Evolutionary conservation across 2,888 invertebrate genomes (phyloP).

Genomic region (Ochropacha duplaris): DNA sequence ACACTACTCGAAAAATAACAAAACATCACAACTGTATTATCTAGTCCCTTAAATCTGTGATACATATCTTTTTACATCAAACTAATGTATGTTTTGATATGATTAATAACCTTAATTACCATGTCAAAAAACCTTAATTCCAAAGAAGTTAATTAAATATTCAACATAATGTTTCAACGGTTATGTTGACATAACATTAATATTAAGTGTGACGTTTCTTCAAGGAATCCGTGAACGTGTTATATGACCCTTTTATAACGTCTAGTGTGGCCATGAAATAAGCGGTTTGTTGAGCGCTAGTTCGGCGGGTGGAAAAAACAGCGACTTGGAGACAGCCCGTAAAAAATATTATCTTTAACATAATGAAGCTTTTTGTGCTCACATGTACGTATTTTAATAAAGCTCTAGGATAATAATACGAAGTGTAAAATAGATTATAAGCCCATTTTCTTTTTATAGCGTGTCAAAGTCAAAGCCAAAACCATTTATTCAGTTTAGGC

Average conservation of each 20-base stretch:
- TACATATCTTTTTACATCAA: not conserved
- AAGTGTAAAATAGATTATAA: no score
- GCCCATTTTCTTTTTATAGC: no score
- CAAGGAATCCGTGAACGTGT: conserved; percentile 45
- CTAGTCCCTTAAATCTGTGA: no score
- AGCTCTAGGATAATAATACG: no score
- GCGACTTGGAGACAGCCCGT: not conserved
- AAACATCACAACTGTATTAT: no score
- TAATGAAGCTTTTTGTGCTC: no score
- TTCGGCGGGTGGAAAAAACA: not conserved
- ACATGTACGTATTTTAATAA: no score
- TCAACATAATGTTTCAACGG: conserved; percentile 34
- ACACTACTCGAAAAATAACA: no score
- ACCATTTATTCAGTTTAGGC: no score
- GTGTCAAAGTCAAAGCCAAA: no score
- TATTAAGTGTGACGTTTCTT: conserved; percentile 30
- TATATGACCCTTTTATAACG: conserved; percentile 44
- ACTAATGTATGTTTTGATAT: not conserved
- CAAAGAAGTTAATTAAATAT: conserved; percentile 34
- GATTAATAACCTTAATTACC: not conserved
- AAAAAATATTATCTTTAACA: not conserved
- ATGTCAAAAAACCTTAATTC: not conserved
- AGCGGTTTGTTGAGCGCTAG: conserved; percentile 13
- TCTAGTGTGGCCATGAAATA: conserved; percentile 27
- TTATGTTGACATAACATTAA: conserved; percentile 39